Conservation (phyloP, 2,113 vertebrate genomes). For the Puffinus mauretanicus region DNA sequence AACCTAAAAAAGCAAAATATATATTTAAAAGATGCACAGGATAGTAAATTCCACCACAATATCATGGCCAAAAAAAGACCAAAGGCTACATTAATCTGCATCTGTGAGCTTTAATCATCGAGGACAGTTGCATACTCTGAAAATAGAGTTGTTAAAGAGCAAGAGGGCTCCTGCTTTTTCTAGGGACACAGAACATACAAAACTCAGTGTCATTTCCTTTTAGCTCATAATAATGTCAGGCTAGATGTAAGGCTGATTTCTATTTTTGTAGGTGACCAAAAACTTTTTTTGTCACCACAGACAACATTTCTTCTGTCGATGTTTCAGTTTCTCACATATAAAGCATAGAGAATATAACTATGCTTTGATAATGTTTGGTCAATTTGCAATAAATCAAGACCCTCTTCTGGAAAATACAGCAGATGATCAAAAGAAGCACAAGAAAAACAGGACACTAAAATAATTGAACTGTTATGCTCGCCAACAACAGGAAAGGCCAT, state of each 20-base stretch:
- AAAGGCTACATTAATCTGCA: neutral
- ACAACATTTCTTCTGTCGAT: neutral
- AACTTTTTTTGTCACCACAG: neutral
- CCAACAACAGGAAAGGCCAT: neutral
- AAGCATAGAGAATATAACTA: neutral
- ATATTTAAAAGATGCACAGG: constrained; percentile 12
- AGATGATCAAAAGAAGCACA: neutral
- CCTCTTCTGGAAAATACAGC: neutral
- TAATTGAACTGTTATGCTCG: neutral
- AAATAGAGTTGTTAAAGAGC: neutral
- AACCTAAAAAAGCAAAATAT: constrained; percentile 63
- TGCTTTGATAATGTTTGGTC: neutral
- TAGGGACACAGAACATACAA: neutral
- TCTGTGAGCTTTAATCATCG: neutral
- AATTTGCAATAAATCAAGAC: neutral
- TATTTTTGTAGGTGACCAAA: neutral
- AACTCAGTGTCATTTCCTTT: neutral
- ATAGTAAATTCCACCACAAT: constrained; percentile 27
- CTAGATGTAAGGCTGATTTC: neutral
- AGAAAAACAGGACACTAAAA: neutral
- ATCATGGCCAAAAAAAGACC: neutral
- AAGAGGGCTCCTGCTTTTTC: neutral
- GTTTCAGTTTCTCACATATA: neutral
- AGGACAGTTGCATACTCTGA: neutral
- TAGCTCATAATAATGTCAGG: neutral